Evolutionary conservation across 2,113 vertebrate genomes (phyloP), one percentile per base, ranked within the genome.

Genomic region (Trematomus loennbergii): DNA sequence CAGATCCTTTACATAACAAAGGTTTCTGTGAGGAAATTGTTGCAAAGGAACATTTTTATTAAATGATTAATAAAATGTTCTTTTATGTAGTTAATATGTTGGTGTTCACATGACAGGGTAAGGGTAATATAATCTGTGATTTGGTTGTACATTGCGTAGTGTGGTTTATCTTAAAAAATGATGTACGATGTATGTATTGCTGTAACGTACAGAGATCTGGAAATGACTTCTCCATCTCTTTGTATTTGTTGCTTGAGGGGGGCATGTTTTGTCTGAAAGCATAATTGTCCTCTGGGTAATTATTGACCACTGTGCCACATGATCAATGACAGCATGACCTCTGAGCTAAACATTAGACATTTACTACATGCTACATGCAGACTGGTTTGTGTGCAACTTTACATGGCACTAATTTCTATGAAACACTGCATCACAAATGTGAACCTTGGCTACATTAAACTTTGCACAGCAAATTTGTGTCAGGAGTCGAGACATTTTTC

Each of bases 281-380:
- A 57, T 84, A 83, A 88, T 83, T 79, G 57, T 84, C 74, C 82
- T 85, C 48, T 79, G 80, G 86, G 64, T 69, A 52, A 58, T 43
- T 89, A 92, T 89, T 81, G 88, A 87, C 60, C 22, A 7, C 3
- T 40, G 11, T 60, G 22, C 22, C 25, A 49, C n/a, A 70, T 71
- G n/a, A 82, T 83, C 67, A 75, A 85, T 86, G n/a, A 55, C 72
- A 81, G 25, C 43, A 68, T 81, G 57, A 75, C 61, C 71, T 73
- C 22, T 6, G 18, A 71, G 59, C 61, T 25, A 70, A 68, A 83
- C 17, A 74, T 63, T 36, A 54, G 62, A 18, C 69, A 69, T 70
- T 75, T 29, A 48, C 52, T 13, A 18, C 54, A 68, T 75, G 7
- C 33, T 72, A 69, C 29, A 33, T 43, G 17, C 55, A 20, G 33